Conservation (phyloP, 2,113 vertebrate genomes). For the Lampris incognitus region DNA sequence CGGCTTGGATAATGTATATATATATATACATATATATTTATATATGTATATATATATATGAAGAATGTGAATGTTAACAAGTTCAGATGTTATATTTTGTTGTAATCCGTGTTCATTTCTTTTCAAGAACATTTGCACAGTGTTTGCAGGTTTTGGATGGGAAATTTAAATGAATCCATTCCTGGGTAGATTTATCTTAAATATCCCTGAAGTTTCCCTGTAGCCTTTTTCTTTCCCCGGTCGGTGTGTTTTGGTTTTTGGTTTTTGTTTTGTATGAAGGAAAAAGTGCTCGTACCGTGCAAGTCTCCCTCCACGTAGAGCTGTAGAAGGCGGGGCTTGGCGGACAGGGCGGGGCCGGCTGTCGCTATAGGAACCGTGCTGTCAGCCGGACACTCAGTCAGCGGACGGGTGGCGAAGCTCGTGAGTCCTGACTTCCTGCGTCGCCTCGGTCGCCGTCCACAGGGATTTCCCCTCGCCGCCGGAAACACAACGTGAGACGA, state of each 20-base stretch:
- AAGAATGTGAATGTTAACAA: slow-evolving; percentile 70
- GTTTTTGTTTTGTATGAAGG: neutral
- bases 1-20: too few relatives aligned
- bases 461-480: slow-evolving; percentile 39
- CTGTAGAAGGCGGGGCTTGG: too few relatives aligned
- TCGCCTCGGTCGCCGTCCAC: slow-evolving; percentile 35
- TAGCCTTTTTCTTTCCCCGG: slow-evolving; percentile 29
- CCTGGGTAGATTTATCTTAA: slow-evolving; percentile 41
- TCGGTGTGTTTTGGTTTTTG: slow-evolving; percentile 7
- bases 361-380: too few relatives aligned
- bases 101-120: slow-evolving; percentile 48
- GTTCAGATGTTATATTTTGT: slow-evolving; percentile 47
- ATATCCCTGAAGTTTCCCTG: slow-evolving; percentile 45
- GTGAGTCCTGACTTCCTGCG: neutral
- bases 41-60: neutral
- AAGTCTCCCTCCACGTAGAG: too few relatives aligned
- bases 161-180: slow-evolving; percentile 42
- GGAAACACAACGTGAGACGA: slow-evolving; percentile 21
- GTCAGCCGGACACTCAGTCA: too few relatives aligned
- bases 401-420: slow-evolving; percentile 5
- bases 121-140: slow-evolving; percentile 66
- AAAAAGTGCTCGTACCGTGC: neutral
- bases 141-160: slow-evolving; percentile 54
- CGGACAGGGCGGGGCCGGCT: too few relatives aligned
- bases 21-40: too few relatives aligned